Base-by-base conservation (phyloP, 2,797 vertebrate genomes). In the Semaprochilodus insignis region DNA sequence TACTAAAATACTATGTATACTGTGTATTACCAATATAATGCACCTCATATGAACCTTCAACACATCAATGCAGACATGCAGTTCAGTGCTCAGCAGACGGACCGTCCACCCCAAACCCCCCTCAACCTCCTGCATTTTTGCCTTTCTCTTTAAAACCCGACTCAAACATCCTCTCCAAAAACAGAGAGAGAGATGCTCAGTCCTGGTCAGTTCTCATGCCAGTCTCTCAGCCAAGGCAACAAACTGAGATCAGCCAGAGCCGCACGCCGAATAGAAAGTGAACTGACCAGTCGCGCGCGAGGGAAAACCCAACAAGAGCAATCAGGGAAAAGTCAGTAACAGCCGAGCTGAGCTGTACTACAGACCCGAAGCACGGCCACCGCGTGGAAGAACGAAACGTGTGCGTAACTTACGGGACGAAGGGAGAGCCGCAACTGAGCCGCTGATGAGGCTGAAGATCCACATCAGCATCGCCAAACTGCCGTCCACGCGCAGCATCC, bases 391-490 rank as follows among this genome's bases (percentile, higher is more conserved):
- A 67, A 36, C 16, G 6, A 67, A 23, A 40, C 36, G 23, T n/a
- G 67, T 44, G 36, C 3, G 67, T 4, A 71, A 71, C 69, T 71
- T 51, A 71, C 69, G 69, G 69, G 69, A 71, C 4, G 69, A 25
- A 8, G 69, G 21, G 1, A 51, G 69, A 71, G 69, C 69, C n/a
- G 69, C 69, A 6, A 19, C 40, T 16, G 69, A 48, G 11, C 69
- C 44, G 44, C 69, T 17, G 23, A 51, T 10, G 17, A 67, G 34
- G 65, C 65, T 40, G 69, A 51, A 51, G 69, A 71, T 71, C 69
- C 69, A 71, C 44, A 71, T 15, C 69, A 71, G 44, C 40, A 27
- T 7, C 65, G 34, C 36, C 65, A 36, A 14, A 19, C 63, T 34
- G 63, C 63, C 63, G 34, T 66, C 63, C 63, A 10, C 17, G 65